Evolutionary conservation across 2,888 invertebrate genomes (phyloP), one percentile per base, ranked within the genome.

Genomic region (Venusia cambrica): DNA sequence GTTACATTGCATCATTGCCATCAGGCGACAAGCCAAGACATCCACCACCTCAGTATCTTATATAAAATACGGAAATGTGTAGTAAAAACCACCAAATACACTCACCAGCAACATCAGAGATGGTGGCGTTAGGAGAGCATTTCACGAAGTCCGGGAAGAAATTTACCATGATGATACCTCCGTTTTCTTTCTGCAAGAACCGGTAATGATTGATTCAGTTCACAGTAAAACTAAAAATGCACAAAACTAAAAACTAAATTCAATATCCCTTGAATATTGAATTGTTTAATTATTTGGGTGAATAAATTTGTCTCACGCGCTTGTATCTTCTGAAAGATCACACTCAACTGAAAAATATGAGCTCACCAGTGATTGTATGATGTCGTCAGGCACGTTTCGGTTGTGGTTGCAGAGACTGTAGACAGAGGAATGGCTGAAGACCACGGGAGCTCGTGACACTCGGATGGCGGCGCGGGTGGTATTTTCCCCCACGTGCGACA

Each of bases 381-480:
- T 88, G 48, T 91, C 91, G 55, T 93, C 93, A 0, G 91, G 92
- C 0, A 93, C 93, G 56, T 93, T 94, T 26, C 94, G 73, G 37
- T 91, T 89, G 48, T 92, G 91, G 45, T 91, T 88, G 73, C 93
- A 93, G n/a, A 93, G 83, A 22, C 90, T 89, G 71, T 90, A 91
- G 2, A 91, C 92, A 0, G 92, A 92, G 0, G 93, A 93, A 69
- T 94, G 94, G 45, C 92, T 92, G 85, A 92, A 94, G 55, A 94
- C 91, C 37, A 94, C 92, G 0, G 94, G 94, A 0, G 94, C 93
- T 48, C 87, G 85, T 0, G 92, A 90, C 14, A 90, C 73, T 25
- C 87, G 87, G 45, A 94, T 81, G 7, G 92, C 92, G 17, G 92
- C 92, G 3, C 89, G 67, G 84, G 93, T 93, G 1, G 92, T 92